Evolutionary conservation across 2,113 vertebrate genomes (phyloP), one percentile per base, ranked within the genome.

Genomic region (Fregata magnificens): DNA sequence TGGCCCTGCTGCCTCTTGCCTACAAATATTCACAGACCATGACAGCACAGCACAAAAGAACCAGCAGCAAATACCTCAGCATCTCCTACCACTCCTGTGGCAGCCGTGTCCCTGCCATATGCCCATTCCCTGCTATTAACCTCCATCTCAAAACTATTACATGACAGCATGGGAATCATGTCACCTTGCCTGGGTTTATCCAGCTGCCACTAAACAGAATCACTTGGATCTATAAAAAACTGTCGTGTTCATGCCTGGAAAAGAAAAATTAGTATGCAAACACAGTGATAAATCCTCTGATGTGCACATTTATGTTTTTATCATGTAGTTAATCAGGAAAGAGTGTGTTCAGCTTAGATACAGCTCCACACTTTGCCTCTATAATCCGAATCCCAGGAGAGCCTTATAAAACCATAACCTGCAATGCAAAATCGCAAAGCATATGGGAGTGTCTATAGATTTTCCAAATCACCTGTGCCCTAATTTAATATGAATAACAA

Each of bases 401-500:
- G 83, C 93, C 50, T 92, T 88, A 78, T 93, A 97, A 98, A 97
- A 86, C 94, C 92, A 81, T 94, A 94, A 97, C 97, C 97, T 97
- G 96, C 97, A 97, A 92, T 98, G 96, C 95, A 97, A 97, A 98
- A 84, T 55, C 4, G 22, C 90, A 93, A 88, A 97, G 78, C 96
- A 95, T 97, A 97, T 98, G 97, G 97, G 96, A 97, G 95, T 88
- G 95, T 97, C 98, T 98, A 96, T 96, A 97, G 97, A 95, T 97
- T 98, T 97, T 97, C 95, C 95, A 96, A 98, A 97, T 98, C 98
- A 98, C 97, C 97, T 97, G 98, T 98, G 97, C 96, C 97, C 97
- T 98, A 97, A 97, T 98, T 98, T 98, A 97, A 97, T 98, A 97
- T 94, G 97, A 98, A 98, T 97, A 98, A 97, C 97, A 97, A 97